Conservation (phyloP, 2,113 vertebrate genomes). For the Thryonomys swinderianus region DNA sequence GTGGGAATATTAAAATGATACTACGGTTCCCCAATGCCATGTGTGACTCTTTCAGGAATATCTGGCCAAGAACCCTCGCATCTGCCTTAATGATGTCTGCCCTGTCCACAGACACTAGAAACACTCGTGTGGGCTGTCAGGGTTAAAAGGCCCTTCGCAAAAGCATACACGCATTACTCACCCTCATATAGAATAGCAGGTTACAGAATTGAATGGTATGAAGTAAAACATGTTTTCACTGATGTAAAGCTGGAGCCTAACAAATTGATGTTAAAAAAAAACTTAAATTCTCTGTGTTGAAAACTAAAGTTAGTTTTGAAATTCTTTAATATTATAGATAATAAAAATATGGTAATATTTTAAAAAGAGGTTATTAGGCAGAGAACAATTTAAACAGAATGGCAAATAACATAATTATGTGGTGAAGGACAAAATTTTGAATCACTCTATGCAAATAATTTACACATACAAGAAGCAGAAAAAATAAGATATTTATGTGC, state of each 20-base stretch:
- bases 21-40: constrained; percentile 55
- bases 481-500: too few relatives aligned
- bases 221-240: constrained; percentile 47
- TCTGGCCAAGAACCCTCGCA: constrained; percentile 74
- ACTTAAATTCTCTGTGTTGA: not conserved
- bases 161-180: constrained; percentile 21
- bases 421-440: too few relatives aligned
- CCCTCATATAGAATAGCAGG: not conserved
- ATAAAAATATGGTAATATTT: too few relatives aligned
- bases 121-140: not conserved
- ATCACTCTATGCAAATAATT: too few relatives aligned
- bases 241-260: not conserved
- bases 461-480: too few relatives aligned
- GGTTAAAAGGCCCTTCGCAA: constrained; percentile 61
- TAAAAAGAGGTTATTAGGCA: too few relatives aligned
- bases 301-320: not conserved
- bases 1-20: constrained; percentile 76
- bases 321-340: not conserved
- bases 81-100: constrained; percentile 53
- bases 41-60: constrained; percentile 61
- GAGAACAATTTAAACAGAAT: too few relatives aligned
- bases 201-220: not conserved
- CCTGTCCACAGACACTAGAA: constrained; percentile 68
- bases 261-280: not conserved
- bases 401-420: too few relatives aligned